Conservation (phyloP, 2,113 vertebrate species). For the Cochlearius cochlearius region DNA sequence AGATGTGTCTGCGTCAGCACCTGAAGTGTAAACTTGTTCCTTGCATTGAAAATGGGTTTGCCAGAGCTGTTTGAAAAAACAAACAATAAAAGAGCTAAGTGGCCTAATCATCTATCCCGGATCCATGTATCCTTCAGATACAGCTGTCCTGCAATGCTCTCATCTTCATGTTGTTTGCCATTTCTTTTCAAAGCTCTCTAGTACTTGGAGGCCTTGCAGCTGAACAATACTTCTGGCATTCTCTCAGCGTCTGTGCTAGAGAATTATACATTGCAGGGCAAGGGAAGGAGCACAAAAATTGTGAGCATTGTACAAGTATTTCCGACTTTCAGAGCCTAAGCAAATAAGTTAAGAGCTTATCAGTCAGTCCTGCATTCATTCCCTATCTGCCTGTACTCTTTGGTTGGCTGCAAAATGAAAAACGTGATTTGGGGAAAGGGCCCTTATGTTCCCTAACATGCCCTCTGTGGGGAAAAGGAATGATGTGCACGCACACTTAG, state of each 20-base stretch:
- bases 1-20: not conserved
- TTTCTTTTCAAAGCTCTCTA: not conserved
- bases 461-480: not conserved
- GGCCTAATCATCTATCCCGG: not conserved
- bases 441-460: not conserved
- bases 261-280: not conserved
- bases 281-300: not conserved
- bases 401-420: not conserved
- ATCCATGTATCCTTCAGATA: not conserved
- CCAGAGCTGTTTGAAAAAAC: not conserved
- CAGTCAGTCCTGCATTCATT: not conserved
- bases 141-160: not conserved
- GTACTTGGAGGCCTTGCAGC: not conserved
- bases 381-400: not conserved
- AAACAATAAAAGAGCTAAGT: not conserved
- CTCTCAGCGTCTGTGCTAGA: not conserved
- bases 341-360: not conserved
- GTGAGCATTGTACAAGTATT: not conserved
- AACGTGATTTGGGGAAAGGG: not conserved
- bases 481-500: not conserved
- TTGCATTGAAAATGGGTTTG: not conserved
- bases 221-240: not conserved
- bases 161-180: not conserved
- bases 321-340: not conserved
- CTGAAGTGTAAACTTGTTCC: not conserved